phyloP scores from a whole-genome alignment of 2,797 vertebrate genomes.

The Champsocephalus gunnari region DNA sequence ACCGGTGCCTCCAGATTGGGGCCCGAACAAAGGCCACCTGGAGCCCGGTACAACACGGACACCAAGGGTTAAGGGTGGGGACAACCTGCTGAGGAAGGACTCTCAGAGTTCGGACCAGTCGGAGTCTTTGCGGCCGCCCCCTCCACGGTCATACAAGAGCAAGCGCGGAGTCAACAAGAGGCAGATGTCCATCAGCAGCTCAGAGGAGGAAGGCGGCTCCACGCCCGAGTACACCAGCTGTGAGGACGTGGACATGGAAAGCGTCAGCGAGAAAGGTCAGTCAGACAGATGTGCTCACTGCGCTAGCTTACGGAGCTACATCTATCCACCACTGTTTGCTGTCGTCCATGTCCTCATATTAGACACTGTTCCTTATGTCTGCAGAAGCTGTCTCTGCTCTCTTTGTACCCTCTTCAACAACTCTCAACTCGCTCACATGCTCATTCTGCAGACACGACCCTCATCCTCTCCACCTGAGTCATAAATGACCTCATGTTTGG shows the following conservation, averaged over 20 bases:
- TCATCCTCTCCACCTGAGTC: neutral
- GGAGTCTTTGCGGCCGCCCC: conserved; percentile 94
- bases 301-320: conserved; percentile 41
- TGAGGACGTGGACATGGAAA: conserved; percentile 99
- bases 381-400: neutral
- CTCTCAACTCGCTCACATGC: neutral
- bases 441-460: neutral
- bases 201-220: conserved; percentile 98
- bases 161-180: conserved; percentile 93
- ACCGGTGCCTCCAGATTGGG: conserved; percentile 79
- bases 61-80: conserved; percentile 91
- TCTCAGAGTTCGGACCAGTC: conserved; percentile 98
- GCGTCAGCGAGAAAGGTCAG: conserved; percentile 98
- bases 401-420: neutral
- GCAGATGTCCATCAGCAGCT: conserved; percentile 99
- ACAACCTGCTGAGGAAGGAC: conserved; percentile 95
- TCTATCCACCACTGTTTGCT: conserved; percentile 8
- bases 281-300: conserved; percentile 54
- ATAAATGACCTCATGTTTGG: neutral
- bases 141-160: conserved; percentile 93
- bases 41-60: conserved; percentile 89
- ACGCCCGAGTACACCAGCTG: conserved; percentile 99
- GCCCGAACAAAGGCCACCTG: conserved; percentile 88
- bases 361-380: neutral
- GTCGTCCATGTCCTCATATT: conserved; percentile 5